These are phyloP conservation scores for Lochmaea crataegi DNA, from an alignment of 2,888 invertebrate genomes.

Conservation along the genomic window DNA sequence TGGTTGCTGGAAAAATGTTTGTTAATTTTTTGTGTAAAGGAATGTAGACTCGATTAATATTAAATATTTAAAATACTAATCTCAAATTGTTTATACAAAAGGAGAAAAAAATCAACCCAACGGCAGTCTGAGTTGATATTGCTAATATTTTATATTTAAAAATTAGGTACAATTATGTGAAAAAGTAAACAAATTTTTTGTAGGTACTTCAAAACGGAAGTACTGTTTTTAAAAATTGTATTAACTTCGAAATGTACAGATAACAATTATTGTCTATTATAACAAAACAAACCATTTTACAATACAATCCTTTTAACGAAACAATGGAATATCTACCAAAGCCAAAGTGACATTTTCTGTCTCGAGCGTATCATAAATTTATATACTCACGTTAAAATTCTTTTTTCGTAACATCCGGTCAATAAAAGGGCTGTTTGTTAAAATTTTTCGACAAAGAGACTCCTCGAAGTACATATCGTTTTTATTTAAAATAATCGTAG, in stretches of 20 bases:
- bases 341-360: constrained; percentile 13
- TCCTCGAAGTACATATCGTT: not conserved
- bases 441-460: constrained; percentile 20
- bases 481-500: not conserved
- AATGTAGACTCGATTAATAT: not conserved
- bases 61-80: no score
- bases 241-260: not conserved
- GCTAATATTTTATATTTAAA: no score
- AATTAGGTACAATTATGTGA: no score
- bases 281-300: constrained; percentile 5
- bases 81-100: no score
- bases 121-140: no score
- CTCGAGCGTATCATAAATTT: constrained; percentile 17
- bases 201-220: not conserved
- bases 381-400: constrained; percentile 28
- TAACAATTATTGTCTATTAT: not conserved
- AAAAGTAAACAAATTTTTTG: no score
- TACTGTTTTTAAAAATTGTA: not conserved
- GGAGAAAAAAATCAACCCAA: no score
- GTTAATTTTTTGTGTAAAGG: not conserved
- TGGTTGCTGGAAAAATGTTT: no score
- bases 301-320: constrained; percentile 16
- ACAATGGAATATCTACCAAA: constrained; percentile 5
- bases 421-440: constrained; percentile 27
- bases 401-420: constrained; percentile 31